Conservation (phyloP, 2,113 vertebrate species). For the Xiphophorus maculatus region DNA sequence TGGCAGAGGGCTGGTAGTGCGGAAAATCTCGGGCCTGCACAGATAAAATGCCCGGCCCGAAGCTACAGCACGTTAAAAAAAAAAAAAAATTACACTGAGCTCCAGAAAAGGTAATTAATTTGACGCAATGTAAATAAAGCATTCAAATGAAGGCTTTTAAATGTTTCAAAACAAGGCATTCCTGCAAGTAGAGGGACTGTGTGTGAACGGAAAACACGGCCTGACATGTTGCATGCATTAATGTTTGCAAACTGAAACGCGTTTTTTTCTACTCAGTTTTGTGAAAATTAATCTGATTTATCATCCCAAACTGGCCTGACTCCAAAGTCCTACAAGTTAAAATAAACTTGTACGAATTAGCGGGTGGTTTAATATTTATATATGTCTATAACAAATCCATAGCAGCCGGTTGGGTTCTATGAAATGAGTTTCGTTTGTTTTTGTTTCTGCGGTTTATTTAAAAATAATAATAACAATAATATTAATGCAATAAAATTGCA, state of each 20-base stretch:
- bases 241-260: not conserved
- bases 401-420: not conserved
- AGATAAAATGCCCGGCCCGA: slow-evolving; percentile 23
- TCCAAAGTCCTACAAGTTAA: not conserved
- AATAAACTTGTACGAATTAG: not conserved
- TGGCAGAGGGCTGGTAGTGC: slow-evolving; percentile 26
- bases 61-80: slow-evolving; percentile 4
- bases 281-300: not conserved
- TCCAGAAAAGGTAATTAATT: not conserved
- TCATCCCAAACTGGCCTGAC: not conserved
- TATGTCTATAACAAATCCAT: not conserved
- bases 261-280: not conserved
- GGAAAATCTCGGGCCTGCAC: slow-evolving; percentile 27
- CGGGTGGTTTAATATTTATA: not conserved
- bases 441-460: not conserved
- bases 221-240: not conserved
- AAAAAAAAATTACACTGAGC: not conserved
- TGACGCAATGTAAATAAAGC: not conserved
- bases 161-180: not conserved
- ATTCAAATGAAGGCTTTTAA: too few species aligned
- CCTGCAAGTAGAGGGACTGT: not conserved
- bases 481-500: not conserved
- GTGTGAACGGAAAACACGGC: not conserved
- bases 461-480: not conserved
- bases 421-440: not conserved